Evolutionary conservation across 2,113 vertebrate species (phyloP).

Genomic region (Scytalopus superciliaris): DNA sequence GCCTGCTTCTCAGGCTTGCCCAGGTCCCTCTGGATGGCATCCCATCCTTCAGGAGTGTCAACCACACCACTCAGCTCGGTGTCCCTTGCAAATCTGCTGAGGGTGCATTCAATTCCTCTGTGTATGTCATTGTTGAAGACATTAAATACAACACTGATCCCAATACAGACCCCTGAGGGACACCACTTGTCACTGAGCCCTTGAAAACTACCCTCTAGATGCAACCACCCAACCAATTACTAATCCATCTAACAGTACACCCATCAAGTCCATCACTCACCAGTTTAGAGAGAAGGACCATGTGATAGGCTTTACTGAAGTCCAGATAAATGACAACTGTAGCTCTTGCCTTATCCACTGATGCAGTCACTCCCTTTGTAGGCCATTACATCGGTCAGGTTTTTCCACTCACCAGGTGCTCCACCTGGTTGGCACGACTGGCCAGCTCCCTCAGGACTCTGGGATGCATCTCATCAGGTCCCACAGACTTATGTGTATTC

Average conservation of each 20-base stretch:
- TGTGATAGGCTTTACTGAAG: background rate
- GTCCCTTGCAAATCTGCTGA: background rate
- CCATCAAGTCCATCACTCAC: background rate
- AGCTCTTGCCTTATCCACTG: background rate
- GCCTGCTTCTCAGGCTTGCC: background rate
- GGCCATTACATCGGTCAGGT: background rate
- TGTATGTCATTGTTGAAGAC: background rate
- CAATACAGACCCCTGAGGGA: background rate
- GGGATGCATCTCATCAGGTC: background rate
- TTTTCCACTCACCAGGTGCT: background rate
- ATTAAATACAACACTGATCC: background rate
- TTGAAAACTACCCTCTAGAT: background rate
- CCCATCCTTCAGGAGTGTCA: background rate
- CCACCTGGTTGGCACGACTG: background rate
- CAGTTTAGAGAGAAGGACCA: background rate
- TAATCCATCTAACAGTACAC: background rate
- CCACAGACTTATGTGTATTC: background rate
- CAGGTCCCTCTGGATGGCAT: background rate
- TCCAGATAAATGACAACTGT: background rate
- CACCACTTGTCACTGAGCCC: background rate
- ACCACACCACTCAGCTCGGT: background rate
- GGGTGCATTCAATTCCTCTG: accelerated
- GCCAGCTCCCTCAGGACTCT: background rate
- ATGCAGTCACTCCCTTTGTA: background rate
- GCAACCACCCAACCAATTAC: background rate